These are phyloP conservation scores for Limnothrissa miodon DNA, from an alignment of 2,113 vertebrate genomes.

Conservation along the genomic window DNA sequence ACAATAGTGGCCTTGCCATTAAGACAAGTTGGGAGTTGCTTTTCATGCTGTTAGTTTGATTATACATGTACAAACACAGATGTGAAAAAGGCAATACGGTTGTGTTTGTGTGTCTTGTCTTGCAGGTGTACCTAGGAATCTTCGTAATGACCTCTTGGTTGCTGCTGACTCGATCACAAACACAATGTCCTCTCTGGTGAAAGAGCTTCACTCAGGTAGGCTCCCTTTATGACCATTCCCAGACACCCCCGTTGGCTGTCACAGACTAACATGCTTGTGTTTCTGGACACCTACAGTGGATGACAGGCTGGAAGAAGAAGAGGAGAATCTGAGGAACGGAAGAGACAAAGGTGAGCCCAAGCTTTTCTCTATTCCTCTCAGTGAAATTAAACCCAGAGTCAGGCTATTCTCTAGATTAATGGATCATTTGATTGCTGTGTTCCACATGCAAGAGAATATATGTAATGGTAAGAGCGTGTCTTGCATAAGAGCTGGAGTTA, in stretches of 20 bases:
- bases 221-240: not conserved
- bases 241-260: not conserved
- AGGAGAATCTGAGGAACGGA: constrained; percentile 84
- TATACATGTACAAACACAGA: too few species aligned
- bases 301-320: constrained; percentile 80
- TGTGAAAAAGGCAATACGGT: not conserved
- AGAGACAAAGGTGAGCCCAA: constrained; percentile 82
- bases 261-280: constrained; percentile 5
- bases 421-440: not conserved
- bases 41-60: too few species aligned
- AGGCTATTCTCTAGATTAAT: not conserved
- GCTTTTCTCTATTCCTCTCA: not conserved
- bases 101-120: constrained; percentile 17
- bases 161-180: constrained; percentile 96
- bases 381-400: not conserved
- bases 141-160: constrained; percentile 90
- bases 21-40: too few species aligned
- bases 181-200: constrained; percentile 94
- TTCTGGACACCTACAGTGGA: constrained; percentile 72
- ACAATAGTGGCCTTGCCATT: too few species aligned
- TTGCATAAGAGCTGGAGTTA: not conserved
- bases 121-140: constrained; percentile 88
- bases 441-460: not conserved
- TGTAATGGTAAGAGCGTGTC: not conserved
- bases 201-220: constrained; percentile 92